Base-by-base conservation (phyloP, 2,888 invertebrate species). In the Caradrina kadenii region DNA sequence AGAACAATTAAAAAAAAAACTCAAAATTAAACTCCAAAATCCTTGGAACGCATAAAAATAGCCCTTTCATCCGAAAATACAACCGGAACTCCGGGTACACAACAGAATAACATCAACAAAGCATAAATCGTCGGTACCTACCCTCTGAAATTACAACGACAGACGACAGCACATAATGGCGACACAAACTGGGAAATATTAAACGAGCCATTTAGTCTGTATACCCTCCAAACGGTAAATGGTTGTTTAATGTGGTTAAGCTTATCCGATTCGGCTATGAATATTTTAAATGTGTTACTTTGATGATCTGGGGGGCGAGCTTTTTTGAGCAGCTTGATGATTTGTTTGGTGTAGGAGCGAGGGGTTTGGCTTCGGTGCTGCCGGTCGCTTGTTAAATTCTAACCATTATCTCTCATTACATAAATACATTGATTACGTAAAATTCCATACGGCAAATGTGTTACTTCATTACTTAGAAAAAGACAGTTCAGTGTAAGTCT, bases 271-370 rank as follows among this genome's bases (percentile, higher is more conserved):
- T 70, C 55, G 21, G 75, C 76, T 73, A 80, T 85, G 87, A 85
- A 87, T 86, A 82, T 83, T 86, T 83, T 82, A 87, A 79, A 76
- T 69, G 76, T 74, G 72, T 73, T 82, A 66, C 76, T 78, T 80
- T 63, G 80, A 76, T 71, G 59, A 70, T 65, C 61, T 42, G 54
- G 52, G 49, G 52, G 39, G 45, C 21, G 26, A 35, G 39, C 8
- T 31, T 6, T 1, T 39, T 11, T 45, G 26, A 56, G 17, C 35
- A 13, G 53, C 21, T 52, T 58, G 10, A 53, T 58, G 35, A 26
- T 56, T 72, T 11, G 13, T n/a, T 65, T 49, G 13, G 17, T 2
- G n/a, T n/a, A n/a, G 13, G 11, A 22, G n/a, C 39, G 53, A 35
- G 8, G 35, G 35, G 35, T 3, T 7, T 35, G 35, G 35, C 8